phyloP scores from a whole-genome alignment of 2,113 vertebrate species.

The Otis tarda region DNA sequence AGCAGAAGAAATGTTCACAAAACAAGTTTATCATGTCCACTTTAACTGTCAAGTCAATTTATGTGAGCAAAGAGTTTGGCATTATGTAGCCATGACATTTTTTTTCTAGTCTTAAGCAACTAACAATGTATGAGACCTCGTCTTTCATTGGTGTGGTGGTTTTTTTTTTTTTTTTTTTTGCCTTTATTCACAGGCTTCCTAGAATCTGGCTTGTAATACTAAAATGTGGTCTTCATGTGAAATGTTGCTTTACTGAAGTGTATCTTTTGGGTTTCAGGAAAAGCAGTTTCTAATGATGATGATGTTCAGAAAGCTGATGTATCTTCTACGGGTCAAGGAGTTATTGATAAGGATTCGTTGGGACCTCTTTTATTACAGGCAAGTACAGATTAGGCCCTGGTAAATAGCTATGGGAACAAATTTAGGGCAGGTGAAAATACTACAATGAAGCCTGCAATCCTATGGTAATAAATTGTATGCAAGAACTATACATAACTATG shows the following conservation, averaged over 20 bases:
- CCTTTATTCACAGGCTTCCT: background rate
- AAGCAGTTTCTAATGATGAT: conserved; percentile 88
- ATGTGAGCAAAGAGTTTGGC: background rate
- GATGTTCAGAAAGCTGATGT: conserved; percentile 99
- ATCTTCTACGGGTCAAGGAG: conserved; percentile 96
- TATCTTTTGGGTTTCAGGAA: conserved; percentile 79
- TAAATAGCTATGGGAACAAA: background rate
- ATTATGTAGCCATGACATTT: background rate
- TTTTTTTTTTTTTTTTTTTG: background rate
- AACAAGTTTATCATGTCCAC: background rate
- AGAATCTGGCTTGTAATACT: background rate
- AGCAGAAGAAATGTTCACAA: background rate
- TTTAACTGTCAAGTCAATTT: background rate
- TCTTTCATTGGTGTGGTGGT: background rate
- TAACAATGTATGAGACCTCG: background rate
- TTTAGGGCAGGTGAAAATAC: background rate
- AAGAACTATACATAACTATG: background rate
- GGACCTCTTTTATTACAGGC: conserved; percentile 96
- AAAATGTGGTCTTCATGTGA: background rate
- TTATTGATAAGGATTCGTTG: conserved; percentile 98
- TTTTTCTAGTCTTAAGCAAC: background rate
- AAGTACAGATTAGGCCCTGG: conserved; percentile 45
- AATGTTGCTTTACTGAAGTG: background rate
- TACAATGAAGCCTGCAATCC: background rate
- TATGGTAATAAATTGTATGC: background rate